Percentiles rank a stretch among this genome's conserved stretches.
Evolutionary conservation across 2,113 vertebrate species (phyloP).

Genomic region (Siniperca chuatsi): DNA sequence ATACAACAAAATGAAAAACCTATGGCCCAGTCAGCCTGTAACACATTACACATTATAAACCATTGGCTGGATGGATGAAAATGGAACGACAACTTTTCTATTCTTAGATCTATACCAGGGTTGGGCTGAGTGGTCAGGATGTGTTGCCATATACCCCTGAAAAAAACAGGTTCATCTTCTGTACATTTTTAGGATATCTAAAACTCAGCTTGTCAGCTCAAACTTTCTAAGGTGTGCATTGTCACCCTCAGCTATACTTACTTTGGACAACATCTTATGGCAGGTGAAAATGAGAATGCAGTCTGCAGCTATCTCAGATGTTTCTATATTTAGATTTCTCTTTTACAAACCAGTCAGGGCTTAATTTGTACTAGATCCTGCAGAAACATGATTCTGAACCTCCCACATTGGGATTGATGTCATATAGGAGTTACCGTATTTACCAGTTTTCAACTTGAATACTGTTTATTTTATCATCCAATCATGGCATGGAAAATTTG

Average conservation of each 20-base stretch:
- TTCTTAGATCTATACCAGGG: background rate
- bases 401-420: background rate
- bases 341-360: background rate
- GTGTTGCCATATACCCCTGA: background rate
- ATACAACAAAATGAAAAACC: constrained; percentile 2
- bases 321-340: background rate
- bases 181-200: background rate
- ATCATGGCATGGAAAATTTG: background rate
- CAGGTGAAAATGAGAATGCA: background rate
- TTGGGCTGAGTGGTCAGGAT: background rate
- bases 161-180: background rate
- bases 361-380: background rate
- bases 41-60: background rate
- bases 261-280: background rate
- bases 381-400: background rate
- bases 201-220: background rate
- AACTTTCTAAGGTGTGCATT: background rate
- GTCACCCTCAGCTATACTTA: background rate
- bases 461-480: background rate
- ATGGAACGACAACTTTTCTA: background rate
- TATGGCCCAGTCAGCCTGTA: background rate
- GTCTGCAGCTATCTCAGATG: background rate
- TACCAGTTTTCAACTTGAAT: background rate
- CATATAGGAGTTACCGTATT: background rate
- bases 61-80: background rate